These are phyloP conservation scores for Taurulus bubalis DNA, from an alignment of 2,113 vertebrate genomes.

Conservation along the genomic window DNA sequence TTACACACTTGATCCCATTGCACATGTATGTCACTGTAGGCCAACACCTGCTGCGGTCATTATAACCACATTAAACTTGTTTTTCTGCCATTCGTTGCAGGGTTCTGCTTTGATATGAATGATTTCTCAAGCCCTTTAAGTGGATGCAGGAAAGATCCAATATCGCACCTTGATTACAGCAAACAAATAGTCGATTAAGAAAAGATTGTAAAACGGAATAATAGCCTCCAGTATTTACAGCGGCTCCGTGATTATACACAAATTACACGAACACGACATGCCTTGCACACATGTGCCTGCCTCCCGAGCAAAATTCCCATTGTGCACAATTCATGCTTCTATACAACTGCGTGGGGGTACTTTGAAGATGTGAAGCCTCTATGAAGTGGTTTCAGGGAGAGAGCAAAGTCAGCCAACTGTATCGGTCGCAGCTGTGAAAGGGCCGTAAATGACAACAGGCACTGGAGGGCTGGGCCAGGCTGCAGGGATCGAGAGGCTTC, in stretches of 20 bases:
- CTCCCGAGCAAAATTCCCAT: constrained; percentile 12
- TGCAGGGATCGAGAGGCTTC: constrained; percentile 24
- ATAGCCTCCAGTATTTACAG: constrained; percentile 30
- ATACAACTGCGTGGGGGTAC: constrained; percentile 49
- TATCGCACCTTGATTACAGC: constrained; percentile 27
- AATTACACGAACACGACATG: constrained; percentile 48
- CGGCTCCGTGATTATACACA: constrained; percentile 28
- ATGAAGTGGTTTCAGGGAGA: constrained; percentile 72
- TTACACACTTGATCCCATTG: constrained; percentile 17
- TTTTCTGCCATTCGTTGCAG: not conserved
- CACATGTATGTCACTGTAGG: constrained; percentile 10
- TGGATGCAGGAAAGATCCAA: constrained; percentile 16
- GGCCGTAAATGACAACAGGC: constrained; percentile 68
- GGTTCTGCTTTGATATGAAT: not conserved
- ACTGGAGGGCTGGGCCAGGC: constrained; percentile 31
- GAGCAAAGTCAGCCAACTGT: constrained; percentile 56
- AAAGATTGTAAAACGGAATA: constrained; percentile 14
- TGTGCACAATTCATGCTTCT: constrained; percentile 30
- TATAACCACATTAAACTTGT: constrained; percentile 25
- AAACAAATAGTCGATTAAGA: constrained; percentile 12
- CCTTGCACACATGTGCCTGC: constrained; percentile 66
- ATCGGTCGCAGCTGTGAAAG: constrained; percentile 61
- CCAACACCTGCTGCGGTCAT: constrained; percentile 34
- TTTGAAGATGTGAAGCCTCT: constrained; percentile 76
- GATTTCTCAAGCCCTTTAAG: constrained; percentile 3